Percentiles rank a stretch among this genome's conserved stretches.
Conservation (phyloP, 2,888 invertebrate genomes). For the Agrochola litura region DNA sequence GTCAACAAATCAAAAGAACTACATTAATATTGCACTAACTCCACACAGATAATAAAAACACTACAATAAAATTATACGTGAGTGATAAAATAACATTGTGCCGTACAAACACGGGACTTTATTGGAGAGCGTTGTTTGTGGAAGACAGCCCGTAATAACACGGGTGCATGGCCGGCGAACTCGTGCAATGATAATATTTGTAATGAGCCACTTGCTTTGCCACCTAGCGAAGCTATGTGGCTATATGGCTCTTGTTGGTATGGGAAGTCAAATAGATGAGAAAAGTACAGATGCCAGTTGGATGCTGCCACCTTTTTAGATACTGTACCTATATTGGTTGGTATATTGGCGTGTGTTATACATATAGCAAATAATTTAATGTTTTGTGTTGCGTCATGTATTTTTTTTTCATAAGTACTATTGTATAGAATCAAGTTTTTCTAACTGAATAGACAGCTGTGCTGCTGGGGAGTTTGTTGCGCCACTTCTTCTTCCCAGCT, state of each 20-base stretch:
- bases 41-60: slow-evolving; percentile 35
- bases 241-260: neutral
- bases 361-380: no score
- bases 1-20: slow-evolving; percentile 3
- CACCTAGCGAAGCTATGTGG: slow-evolving; percentile 19
- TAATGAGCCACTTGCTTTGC: slow-evolving; percentile 50
- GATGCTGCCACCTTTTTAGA: neutral
- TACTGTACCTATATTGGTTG: neutral
- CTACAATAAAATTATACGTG: slow-evolving; percentile 58
- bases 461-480: no score
- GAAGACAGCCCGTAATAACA: slow-evolving; percentile 51
- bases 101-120: slow-evolving; percentile 51
- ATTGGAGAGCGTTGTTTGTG: slow-evolving; percentile 60
- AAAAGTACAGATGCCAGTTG: neutral
- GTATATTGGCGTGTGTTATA: no score
- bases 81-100: slow-evolving; percentile 56
- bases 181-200: slow-evolving; percentile 55
- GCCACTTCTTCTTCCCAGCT: no score
- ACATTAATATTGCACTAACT: slow-evolving; percentile 18
- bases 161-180: slow-evolving; percentile 44
- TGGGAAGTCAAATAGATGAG: neutral
- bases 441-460: no score
- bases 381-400: no score
- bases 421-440: no score
- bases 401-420: no score